These are phyloP conservation scores for Apus apus DNA, from an alignment of 2,113 vertebrate species.

Conservation along the genomic window DNA sequence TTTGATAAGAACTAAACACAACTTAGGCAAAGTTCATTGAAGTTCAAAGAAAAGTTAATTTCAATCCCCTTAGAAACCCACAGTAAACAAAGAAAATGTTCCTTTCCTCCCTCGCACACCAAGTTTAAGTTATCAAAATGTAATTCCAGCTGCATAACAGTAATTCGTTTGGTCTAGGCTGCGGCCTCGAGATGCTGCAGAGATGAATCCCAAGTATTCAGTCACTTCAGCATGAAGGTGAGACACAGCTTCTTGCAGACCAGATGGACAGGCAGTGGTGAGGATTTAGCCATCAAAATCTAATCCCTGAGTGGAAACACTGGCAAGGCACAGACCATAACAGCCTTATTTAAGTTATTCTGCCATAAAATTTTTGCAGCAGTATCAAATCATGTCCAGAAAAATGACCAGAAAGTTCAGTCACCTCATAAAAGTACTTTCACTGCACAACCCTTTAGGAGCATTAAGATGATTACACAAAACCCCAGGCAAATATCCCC, in stretches of 20 bases:
- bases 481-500: not conserved
- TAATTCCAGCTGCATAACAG: not conserved
- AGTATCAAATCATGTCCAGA: no score
- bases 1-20: not conserved
- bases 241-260: not conserved
- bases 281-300: not conserved
- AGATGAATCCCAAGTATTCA: not conserved
- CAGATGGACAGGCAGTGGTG: fast-evolving
- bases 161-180: not conserved
- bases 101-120: not conserved
- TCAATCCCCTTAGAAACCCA: not conserved
- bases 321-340: no score
- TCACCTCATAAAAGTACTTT: not conserved
- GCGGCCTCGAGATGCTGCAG: not conserved
- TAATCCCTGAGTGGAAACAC: not conserved
- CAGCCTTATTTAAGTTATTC: not conserved
- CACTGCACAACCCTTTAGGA: not conserved
- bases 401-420: not conserved
- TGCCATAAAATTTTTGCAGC: not conserved
- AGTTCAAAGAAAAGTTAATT: no score
- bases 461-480: not conserved
- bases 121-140: not conserved
- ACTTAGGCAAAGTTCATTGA: not conserved
- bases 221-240: not conserved
- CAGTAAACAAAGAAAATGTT: not conserved